Evolutionary conservation across 2,888 invertebrate species (phyloP).

Genomic region (Eupithecia dodoneata): DNA sequence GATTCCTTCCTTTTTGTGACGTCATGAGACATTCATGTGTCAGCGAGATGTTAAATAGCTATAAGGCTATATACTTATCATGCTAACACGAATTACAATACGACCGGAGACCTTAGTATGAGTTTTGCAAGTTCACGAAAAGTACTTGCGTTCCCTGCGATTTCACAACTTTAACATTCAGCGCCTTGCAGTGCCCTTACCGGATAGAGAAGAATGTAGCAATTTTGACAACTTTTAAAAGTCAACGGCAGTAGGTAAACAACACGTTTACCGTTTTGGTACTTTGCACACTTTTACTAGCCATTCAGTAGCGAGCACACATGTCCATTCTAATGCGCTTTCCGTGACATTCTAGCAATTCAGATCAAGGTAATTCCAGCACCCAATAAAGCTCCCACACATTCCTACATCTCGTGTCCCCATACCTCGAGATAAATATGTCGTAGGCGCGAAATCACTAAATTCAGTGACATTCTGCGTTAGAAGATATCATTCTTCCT

Average conservation of each 20-base stretch:
- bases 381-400: conserved; percentile 19
- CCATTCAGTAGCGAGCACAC: background rate
- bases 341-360: conserved; percentile 7
- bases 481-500: conserved; percentile 30
- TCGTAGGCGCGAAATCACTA: conserved; percentile 12
- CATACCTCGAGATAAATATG: conserved; percentile 4
- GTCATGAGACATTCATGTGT: background rate
- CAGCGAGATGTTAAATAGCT: too few species aligned
- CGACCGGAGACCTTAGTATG: background rate
- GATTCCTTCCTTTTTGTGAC: background rate
- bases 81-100: background rate
- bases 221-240: background rate
- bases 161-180: too few species aligned
- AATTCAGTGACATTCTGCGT: conserved; percentile 28
- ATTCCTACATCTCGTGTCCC: conserved; percentile 3
- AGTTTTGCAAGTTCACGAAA: conserved; percentile 3
- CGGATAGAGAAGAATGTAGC: background rate
- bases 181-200: background rate
- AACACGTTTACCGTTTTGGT: background rate
- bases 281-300: background rate
- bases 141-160: too few species aligned
- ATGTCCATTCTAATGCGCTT: background rate
- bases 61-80: too few species aligned
- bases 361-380: conserved; percentile 22
- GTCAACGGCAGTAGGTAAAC: background rate